Evolutionary conservation across 2,888 invertebrate species (phyloP).

Genomic region (Sialis lutaria): DNA sequence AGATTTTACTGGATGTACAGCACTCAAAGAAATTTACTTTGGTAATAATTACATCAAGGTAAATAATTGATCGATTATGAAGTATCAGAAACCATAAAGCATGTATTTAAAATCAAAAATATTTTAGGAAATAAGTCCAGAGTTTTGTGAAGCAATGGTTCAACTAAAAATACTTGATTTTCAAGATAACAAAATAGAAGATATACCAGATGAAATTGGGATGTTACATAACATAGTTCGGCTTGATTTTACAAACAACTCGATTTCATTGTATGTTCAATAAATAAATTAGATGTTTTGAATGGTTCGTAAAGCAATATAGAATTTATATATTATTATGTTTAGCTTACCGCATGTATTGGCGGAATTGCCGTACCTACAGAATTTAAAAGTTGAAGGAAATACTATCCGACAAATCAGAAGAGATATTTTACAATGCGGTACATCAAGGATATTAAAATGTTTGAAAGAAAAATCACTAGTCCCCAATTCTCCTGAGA

Average conservation of each 20-base stretch:
- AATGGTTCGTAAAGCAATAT: neutral
- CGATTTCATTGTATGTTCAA: constrained; percentile 25
- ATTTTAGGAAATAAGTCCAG: neutral
- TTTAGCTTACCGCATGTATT: constrained; percentile 48
- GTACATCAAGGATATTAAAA: constrained; percentile 66
- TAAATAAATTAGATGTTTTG: constrained; percentile 10
- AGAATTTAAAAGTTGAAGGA: constrained; percentile 69
- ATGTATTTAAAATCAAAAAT: neutral
- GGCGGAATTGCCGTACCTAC: constrained; percentile 55
- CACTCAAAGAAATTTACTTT: constrained; percentile 63
- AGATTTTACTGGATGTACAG: constrained; percentile 55
- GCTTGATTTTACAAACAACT: constrained; percentile 73
- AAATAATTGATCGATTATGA: too few relatives aligned
- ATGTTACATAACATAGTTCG: constrained; percentile 58
- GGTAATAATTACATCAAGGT: constrained; percentile 70
- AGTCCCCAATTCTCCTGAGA: constrained; percentile 19
- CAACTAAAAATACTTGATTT: constrained; percentile 60
- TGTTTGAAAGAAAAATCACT: constrained; percentile 39
- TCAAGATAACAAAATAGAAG: constrained; percentile 61
- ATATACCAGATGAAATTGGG: constrained; percentile 63
- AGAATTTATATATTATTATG: constrained; percentile 7
- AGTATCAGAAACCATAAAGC: too few relatives aligned
- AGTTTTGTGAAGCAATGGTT: constrained; percentile 38
- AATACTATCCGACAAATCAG: constrained; percentile 70
- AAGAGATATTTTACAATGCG: constrained; percentile 67